Base-by-base conservation (phyloP, 2,888 invertebrate species). In the Cosmorhoe ocellata region DNA sequence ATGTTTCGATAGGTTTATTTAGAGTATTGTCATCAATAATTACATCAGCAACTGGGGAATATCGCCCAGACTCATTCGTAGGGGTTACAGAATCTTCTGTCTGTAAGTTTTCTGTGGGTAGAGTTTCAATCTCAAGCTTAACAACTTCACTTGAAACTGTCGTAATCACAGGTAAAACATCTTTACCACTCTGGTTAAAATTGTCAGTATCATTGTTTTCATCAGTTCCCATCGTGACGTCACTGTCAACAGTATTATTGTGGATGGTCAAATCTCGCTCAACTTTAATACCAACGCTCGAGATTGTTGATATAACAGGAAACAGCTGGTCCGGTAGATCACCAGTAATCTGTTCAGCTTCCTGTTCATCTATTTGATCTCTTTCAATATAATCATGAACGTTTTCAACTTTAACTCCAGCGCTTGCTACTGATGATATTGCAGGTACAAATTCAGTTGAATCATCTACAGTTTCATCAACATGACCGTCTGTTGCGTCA, bases 281-380 rank as follows among this genome's bases (percentile, higher is more conserved):
- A 32, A 55, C 40, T 26, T 43, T 32, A 5, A 51, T 33, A 6
- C 27, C 33, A 26, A 38, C 40, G 14, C 33, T 40, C 7, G 47
- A 30, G 14, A 57, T 27, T 5, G 57, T 55, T 12, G 55, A 47
- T 39, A 51, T 55, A 22, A 51, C 32, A 11, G 55, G 51, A 1
- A 55, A 33, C 30, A 24, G 8, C 30, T 41, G 41, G 24, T 22
- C 26, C 3, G 12, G 11, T 34, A 7, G 10, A 27, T 18, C 24
- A 26, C 5, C 14, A 34, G 10, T 30, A 6, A 13, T 37, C 12
- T 26, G 37, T 18, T 37, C 22, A 7, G 24, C 12, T 22, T 27
- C 14, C 4, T 11, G 9, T 4, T 24, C 24, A 12, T 39, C 28
- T 22, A 18, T 36, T 30, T 0, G 2, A 9, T 32, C 14, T 28